Evolutionary conservation across 2,888 invertebrate species (phyloP).

Genomic region (Mythimna impura): DNA sequence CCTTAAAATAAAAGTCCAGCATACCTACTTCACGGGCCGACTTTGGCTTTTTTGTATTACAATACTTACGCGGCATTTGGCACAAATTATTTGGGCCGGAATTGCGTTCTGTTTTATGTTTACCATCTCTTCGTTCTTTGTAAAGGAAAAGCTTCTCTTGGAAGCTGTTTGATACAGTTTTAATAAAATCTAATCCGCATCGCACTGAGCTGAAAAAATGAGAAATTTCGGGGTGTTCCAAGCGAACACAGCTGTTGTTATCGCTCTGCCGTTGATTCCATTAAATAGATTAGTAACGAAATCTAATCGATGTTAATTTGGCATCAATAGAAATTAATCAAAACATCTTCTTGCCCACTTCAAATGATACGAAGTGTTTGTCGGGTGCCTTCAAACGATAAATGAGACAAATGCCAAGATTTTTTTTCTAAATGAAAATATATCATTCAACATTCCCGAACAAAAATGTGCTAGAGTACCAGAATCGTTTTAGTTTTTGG

Average conservation of each 20-base stretch:
- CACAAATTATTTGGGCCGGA: slow-evolving; percentile 40
- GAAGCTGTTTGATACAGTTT: slow-evolving; percentile 11
- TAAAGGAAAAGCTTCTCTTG: slow-evolving; percentile 5
- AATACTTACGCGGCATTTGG: slow-evolving; percentile 48
- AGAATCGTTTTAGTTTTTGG: slow-evolving; percentile 19
- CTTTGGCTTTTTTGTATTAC: slow-evolving; percentile 39
- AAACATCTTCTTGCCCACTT: slow-evolving; percentile 25
- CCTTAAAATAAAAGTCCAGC: slow-evolving; percentile 53
- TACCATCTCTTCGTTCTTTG: slow-evolving; percentile 10
- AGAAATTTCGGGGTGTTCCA: not conserved
- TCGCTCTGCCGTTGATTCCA: slow-evolving; percentile 15
- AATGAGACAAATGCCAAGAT: slow-evolving; percentile 72
- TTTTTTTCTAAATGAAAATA: slow-evolving; percentile 41
- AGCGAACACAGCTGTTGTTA: not conserved
- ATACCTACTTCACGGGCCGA: slow-evolving; percentile 34
- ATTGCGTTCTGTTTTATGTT: slow-evolving; percentile 19
- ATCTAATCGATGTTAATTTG: slow-evolving; percentile 45
- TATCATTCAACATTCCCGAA: slow-evolving; percentile 38
- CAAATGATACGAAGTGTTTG: slow-evolving; percentile 46
- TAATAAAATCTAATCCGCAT: not conserved
- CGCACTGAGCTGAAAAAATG: not conserved
- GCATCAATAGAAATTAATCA: slow-evolving; percentile 46
- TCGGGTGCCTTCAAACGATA: slow-evolving; percentile 33
- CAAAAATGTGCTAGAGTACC: slow-evolving; percentile 12
- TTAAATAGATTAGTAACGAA: slow-evolving; percentile 25